Base-by-base conservation (phyloP, 2,888 invertebrate genomes). In the Notocelia uddmanniana region DNA sequence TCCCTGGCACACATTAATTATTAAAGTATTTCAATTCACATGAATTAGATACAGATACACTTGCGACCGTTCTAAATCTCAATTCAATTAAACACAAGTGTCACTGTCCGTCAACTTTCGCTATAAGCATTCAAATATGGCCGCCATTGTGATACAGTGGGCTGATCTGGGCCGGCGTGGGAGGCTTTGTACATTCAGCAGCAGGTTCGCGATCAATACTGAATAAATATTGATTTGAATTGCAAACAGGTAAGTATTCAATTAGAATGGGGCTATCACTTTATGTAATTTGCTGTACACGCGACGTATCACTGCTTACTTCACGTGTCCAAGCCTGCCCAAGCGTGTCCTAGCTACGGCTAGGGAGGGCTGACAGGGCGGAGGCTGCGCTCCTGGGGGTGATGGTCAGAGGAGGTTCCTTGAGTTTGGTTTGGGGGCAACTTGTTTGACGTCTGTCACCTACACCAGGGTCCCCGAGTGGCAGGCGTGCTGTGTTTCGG, bases 141-240 rank as follows among this genome's bases (percentile, higher is more conserved):
- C 60, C 11, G 55, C 54, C 48, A 31, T 68, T 68, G 71, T 68
- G 59, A 68, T 63, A 21, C 67, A 68, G 67, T 67, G 73, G 69
- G 57, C 57, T 21, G 67, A 52, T 58, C 50, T 63, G 50, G 70
- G 34, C 6, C n/a, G 48, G 59, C 66, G 72, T 74, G 62, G 74
- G 74, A 31, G 45, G 34, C 26, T 55, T 26, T 55, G 68, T 45
- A 71, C 68, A 64, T 50, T 60, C 74, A 60, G 72, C 64, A 37
- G 68, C 63, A 58, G 59, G 60, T 72, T 72, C 57, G 72, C 67
- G 55, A 68, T 68, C 66, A 67, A 60, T 71, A 41, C 66, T 60
- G 71, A 60, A 71, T 71, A 71, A 71, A 71, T 71, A 71, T 18
- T 72, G 37, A 45, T 45, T 48, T 63, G 55, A 67, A 72, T 67